Evolutionary conservation across 2,888 invertebrate species (phyloP), one percentile per base, ranked within the genome.

Genomic region (Aporophyla nigra): DNA sequence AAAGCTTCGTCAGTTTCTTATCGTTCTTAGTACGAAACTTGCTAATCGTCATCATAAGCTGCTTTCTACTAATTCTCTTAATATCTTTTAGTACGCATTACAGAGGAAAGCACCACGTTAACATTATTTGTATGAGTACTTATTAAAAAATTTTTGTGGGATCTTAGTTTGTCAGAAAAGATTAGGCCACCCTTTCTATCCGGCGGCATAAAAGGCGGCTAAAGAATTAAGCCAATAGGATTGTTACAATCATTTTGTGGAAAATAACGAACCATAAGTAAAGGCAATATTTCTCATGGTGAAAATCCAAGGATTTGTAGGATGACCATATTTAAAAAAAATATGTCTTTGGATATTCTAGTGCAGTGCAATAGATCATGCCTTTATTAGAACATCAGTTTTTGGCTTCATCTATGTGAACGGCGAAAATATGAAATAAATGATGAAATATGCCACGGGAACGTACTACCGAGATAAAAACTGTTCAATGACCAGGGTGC

Each of bases 1-100:
- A 78, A 70, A 78, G 5, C 2, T 24, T 21, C 14, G 19, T 24
- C 2, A 54, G 19, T 33, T 56, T 63, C 61, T 33, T 53, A 67
- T 76, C 14, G 67, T 67, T 46, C 16, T 24, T 54, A 46, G 2
- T 71, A 61, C 1, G 43, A 1, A 40, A 59, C 1, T 40, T 51
- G 3, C 1, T 51, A 19, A 43, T 6, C 9, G 16, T n/a, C 3
- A 27, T 43, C 4, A 40, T 27, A 71, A 51, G n/a, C 27, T 65
- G 12, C 16, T 65, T 69, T 33, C 7, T 19, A 33, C 9, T 9
- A 19, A 71, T 43, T 46, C 21, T 46, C 16, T 59, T 9, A 43
- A 14, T 43, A 40, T 16, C 3, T 53, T 46, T 14, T 33, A 33
- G 9, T 4, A n/a, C 9, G 9, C 16, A 0, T n/a, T 33, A 6